phyloP scores from a whole-genome alignment of 2,113 vertebrate species.

The Cephalopholis sonnerati region DNA sequence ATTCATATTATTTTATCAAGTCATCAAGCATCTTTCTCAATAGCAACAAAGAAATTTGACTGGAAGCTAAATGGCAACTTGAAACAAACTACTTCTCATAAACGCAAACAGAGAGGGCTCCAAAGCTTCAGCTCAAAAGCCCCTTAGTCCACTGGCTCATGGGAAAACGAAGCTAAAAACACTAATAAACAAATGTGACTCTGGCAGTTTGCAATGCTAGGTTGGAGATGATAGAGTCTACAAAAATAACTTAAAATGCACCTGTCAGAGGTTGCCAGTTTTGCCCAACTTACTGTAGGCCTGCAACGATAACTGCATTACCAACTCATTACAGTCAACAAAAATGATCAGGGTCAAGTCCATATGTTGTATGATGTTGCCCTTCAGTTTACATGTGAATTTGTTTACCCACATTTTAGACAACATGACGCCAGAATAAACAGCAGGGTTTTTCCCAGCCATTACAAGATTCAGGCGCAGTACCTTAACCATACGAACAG shows the following conservation, averaged over 20 bases:
- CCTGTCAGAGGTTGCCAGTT: not conserved
- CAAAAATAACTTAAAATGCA: not conserved
- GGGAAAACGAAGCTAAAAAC: not conserved
- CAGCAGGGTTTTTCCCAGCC: no score
- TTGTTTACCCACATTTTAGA: no score
- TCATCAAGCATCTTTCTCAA: slow-evolving; percentile 10
- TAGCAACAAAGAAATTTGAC: slow-evolving; percentile 3
- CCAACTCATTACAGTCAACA: no score
- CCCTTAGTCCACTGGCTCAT: not conserved
- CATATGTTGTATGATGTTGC: no score
- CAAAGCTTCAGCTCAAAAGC: not conserved
- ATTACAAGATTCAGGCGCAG: no score
- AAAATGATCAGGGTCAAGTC: no score
- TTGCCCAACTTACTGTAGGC: not conserved
- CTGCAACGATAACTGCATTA: no score
- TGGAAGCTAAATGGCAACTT: not conserved
- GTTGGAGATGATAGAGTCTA: not conserved
- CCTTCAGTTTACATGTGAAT: no score
- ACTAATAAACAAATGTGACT: not conserved
- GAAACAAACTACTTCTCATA: slow-evolving; percentile 1
- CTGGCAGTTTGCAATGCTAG: not conserved
- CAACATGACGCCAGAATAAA: no score
- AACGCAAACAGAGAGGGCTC: not conserved
- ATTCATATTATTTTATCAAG: slow-evolving; percentile 4
- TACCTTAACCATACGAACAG: no score